phyloP scores from a whole-genome alignment of 1,140 invertebrate genomes.

The Araneus ventricosus region DNA sequence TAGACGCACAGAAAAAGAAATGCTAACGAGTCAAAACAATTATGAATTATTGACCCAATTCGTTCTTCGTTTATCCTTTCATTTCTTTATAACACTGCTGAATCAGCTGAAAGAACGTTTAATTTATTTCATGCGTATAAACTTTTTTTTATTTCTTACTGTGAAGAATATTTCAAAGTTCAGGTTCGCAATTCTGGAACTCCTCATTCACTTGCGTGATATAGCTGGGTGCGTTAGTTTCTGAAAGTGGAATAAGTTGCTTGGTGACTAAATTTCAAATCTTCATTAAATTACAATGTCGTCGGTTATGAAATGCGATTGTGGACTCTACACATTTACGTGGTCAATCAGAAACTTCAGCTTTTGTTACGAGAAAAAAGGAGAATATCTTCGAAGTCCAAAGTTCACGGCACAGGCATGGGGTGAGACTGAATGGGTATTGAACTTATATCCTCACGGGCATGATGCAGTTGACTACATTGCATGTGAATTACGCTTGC shows the following conservation, averaged over 20 bases:
- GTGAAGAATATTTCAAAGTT: neutral
- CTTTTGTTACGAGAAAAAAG: neutral
- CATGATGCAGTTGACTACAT: neutral
- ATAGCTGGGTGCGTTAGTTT: too few species aligned
- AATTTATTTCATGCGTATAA: too few species aligned
- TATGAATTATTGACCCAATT: too few species aligned
- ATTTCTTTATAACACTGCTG: too few species aligned
- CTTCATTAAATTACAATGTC: neutral
- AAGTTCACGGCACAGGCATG: neutral
- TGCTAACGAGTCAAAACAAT: too few species aligned
- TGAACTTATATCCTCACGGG: neutral
- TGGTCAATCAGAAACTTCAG: neutral
- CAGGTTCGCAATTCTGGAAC: neutral
- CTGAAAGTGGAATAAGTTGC: too few species aligned
- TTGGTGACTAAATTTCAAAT: neutral
- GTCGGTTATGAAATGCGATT: neutral
- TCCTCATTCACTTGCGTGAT: neutral
- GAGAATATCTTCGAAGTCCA: neutral
- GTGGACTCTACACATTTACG: neutral
- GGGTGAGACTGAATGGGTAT: neutral
- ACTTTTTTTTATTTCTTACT: too few species aligned
- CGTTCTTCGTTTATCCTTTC: too few species aligned
- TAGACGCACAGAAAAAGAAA: too few species aligned
- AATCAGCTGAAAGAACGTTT: too few species aligned
- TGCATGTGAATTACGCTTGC: neutral